Evolutionary conservation across 2,797 vertebrate species (phyloP).

Genomic region (Holocentrus rufus): DNA sequence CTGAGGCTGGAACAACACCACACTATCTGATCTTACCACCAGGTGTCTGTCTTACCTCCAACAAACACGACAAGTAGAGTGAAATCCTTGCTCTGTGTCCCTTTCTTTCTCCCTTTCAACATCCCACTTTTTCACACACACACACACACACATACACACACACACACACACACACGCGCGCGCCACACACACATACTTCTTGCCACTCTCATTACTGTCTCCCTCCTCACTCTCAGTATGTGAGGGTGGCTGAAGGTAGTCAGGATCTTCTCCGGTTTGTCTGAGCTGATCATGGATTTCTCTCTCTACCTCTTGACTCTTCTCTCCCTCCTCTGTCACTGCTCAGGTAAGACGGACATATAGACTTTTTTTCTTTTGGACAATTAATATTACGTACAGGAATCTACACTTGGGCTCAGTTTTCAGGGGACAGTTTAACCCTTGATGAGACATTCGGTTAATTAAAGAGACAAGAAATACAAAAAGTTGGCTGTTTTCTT

Average conservation of each 20-base stretch:
- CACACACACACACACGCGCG: constrained; percentile 28
- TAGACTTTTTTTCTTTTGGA: background rate
- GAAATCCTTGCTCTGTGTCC: background rate
- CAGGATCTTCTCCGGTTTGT: constrained; percentile 31
- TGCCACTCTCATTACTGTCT: constrained; percentile 4
- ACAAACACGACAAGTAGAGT: constrained; percentile 2
- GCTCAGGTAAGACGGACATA: constrained; percentile 76
- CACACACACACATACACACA: background rate
- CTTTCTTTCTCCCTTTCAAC: background rate
- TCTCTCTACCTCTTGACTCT: constrained; percentile 68
- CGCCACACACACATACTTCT: constrained; percentile 38
- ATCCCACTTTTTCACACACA: too few relatives aligned
- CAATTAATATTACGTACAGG: background rate
- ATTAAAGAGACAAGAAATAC: too few relatives aligned
- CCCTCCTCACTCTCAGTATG: constrained; percentile 48
- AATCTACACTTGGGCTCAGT: background rate
- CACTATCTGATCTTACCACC: constrained; percentile 28
- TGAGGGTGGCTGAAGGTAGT: constrained; percentile 49
- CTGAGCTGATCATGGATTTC: constrained; percentile 73
- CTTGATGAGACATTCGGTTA: too few relatives aligned
- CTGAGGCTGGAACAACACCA: background rate
- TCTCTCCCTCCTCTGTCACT: constrained; percentile 62
- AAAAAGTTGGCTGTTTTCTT: too few relatives aligned
- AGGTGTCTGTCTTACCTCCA: constrained; percentile 39
- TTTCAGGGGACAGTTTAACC: background rate